phyloP scores from a whole-genome alignment of 2,888 invertebrate genomes.

The Xanthia togata region DNA sequence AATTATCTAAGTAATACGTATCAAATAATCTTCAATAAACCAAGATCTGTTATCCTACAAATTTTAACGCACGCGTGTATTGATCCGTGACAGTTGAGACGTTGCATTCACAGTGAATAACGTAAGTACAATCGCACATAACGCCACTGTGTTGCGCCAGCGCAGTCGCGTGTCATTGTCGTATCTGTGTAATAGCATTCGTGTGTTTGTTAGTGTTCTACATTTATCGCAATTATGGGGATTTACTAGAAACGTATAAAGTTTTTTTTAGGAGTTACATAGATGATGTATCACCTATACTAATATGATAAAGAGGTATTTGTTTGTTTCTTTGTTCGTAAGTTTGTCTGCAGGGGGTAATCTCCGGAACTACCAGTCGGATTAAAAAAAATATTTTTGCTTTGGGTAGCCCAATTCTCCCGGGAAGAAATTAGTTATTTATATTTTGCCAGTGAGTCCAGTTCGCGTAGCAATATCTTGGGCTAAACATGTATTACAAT shows the following conservation, averaged over 20 bases:
- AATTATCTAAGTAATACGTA: not conserved
- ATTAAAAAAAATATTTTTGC: too few species aligned
- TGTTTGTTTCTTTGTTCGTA: too few species aligned
- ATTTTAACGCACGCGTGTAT: slow-evolving; percentile 3
- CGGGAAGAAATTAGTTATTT: too few species aligned
- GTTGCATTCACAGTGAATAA: slow-evolving; percentile 32
- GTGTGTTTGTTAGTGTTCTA: slow-evolving; percentile 37
- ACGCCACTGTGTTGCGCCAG: slow-evolving; percentile 38
- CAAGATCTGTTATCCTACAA: not conserved
- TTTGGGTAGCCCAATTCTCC: too few species aligned
- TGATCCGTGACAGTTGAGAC: slow-evolving; percentile 41
- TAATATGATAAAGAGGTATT: too few species aligned
- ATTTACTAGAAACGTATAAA: not conserved
- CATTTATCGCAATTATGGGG: slow-evolving; percentile 19
- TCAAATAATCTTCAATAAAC: not conserved
- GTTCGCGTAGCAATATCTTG: too few species aligned
- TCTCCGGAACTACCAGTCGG: too few species aligned
- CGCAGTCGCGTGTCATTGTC: slow-evolving; percentile 51
- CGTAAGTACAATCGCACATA: slow-evolving; percentile 23
- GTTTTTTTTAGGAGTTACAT: too few species aligned
- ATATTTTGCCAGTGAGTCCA: too few species aligned
- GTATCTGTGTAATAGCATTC: slow-evolving; percentile 39
- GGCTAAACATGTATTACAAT: too few species aligned
- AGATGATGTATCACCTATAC: too few species aligned
- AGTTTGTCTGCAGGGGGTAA: too few species aligned